These are phyloP conservation scores for Steromphala cineraria DNA, from an alignment of 2,888 invertebrate genomes.

Conservation along the genomic window DNA sequence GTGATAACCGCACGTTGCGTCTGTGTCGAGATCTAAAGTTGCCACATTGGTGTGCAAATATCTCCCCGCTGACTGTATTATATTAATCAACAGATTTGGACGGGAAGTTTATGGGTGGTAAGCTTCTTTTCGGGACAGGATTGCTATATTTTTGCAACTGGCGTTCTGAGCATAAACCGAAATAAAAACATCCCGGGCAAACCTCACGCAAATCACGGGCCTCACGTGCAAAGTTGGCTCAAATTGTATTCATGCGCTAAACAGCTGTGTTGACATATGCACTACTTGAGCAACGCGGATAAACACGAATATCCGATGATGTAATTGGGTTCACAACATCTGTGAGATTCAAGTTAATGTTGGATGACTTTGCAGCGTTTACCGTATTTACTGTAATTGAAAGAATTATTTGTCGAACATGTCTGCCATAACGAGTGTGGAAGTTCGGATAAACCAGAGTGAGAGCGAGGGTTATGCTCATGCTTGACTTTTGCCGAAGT, in stretches of 20 bases:
- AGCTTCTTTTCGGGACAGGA: not conserved
- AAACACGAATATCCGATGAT: not conserved
- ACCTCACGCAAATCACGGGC: not conserved
- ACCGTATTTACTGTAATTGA: no score
- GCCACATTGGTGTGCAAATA: not conserved
- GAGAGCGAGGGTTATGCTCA: no score
- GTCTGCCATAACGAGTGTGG: no score
- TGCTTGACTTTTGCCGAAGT: no score
- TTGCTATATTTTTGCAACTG: not conserved
- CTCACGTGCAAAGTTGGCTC: not conserved
- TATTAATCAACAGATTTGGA: not conserved
- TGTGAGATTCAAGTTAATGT: not conserved
- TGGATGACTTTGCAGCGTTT: no score
- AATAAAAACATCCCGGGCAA: not conserved
- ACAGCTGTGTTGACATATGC: not conserved
- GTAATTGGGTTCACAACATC: not conserved
- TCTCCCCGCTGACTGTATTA: not conserved
- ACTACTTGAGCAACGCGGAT: not conserved
- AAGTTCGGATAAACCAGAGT: no score
- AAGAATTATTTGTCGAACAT: no score
- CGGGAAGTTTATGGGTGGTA: not conserved
- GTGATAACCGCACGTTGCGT: no score
- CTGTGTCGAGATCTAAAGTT: not conserved
- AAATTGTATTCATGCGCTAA: not conserved
- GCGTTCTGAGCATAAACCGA: not conserved